Evolutionary conservation across 2,797 vertebrate genomes (phyloP), one percentile per base, ranked within the genome.

Genomic region (Muscicapa comitata): DNA sequence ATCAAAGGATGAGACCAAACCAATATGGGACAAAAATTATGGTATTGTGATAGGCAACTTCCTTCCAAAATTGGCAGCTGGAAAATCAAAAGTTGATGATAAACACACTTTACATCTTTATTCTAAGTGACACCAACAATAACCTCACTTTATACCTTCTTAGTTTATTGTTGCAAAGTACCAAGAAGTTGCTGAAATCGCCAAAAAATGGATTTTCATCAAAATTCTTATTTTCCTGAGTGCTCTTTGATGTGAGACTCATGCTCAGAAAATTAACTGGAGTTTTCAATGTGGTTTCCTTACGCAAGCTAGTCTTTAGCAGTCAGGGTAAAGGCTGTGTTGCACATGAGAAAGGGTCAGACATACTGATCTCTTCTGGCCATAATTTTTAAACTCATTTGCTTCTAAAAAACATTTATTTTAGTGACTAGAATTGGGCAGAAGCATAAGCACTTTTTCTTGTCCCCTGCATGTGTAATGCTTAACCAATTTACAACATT

Each of bases 321-420:
- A 61, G 28, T 59, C n/a, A 42, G 33, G 47, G 15, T 45, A 66
- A 86, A 90, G 28, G 14, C 23, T 35, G 11, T 31, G 47, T 51
- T 73, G 51, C 33, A 42, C 17, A 14, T 28, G 11, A 80, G 43
- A 38, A 71, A 71, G 25, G 5, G 8, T 78, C 54, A 61, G 28
- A 26, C 40, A 14, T 51, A 51, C 11, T 50, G 18, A 24, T 73
- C 15, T 63, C 48, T 70, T 74, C 21, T 63, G 42, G 12, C 35
- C 17, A 47, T 70, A 11, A 17, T 31, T 50, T 90, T 63, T 54
- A 19, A 80, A 83, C 7, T 31, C 38, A 59, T 55, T 35, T 45
- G 13, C 90, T 97, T 96, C 84, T 96, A 51, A 90, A 93, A 96
- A 94, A 14, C 17, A 95, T 94, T 93, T 71, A 92, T 75, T 95